Percentiles rank a stretch among this genome's conserved stretches.
Evolutionary conservation across 2,113 vertebrate genomes (phyloP).

Genomic region (Camelus bactrianus): DNA sequence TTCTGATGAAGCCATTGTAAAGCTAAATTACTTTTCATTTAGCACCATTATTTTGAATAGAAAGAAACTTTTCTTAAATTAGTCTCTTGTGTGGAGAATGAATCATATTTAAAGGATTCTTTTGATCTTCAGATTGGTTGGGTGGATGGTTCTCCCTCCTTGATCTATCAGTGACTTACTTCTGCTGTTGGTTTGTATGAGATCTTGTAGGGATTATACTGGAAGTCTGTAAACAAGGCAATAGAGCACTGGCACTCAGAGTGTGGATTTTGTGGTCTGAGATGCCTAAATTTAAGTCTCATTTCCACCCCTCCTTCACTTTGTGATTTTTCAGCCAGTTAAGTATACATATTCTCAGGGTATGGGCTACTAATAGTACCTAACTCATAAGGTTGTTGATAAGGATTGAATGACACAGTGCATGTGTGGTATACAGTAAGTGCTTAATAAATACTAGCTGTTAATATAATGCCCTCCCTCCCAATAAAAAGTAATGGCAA

Average conservation of each 20-base stretch:
- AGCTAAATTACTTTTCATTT: constrained; percentile 63
- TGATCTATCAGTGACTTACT: not conserved
- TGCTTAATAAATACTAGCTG: not conserved
- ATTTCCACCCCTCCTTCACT: not conserved
- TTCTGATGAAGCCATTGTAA: constrained; percentile 73
- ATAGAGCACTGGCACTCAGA: not conserved
- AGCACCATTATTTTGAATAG: constrained; percentile 71
- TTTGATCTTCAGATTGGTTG: constrained; percentile 2
- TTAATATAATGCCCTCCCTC: not conserved
- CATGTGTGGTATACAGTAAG: not conserved
- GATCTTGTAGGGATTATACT: not conserved
- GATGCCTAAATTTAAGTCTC: not conserved
- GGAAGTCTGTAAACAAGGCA: not conserved
- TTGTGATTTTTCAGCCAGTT: constrained; percentile 9
- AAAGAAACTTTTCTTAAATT: constrained; percentile 68
- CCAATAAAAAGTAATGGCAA: not conserved
- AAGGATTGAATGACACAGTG: not conserved
- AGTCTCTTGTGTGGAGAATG: constrained; percentile 60
- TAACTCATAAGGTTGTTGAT: not conserved
- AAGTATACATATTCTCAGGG: not conserved
- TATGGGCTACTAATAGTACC: not conserved
- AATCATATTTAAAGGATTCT: constrained; percentile 52
- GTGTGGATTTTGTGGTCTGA: not conserved
- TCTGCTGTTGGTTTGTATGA: not conserved
- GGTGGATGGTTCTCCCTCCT: not conserved